A percentile compares a stretch with the other conserved stretches of the same genome.
Conservation (phyloP, 2,113 vertebrate species). For the Lophochroa leadbeateri region DNA sequence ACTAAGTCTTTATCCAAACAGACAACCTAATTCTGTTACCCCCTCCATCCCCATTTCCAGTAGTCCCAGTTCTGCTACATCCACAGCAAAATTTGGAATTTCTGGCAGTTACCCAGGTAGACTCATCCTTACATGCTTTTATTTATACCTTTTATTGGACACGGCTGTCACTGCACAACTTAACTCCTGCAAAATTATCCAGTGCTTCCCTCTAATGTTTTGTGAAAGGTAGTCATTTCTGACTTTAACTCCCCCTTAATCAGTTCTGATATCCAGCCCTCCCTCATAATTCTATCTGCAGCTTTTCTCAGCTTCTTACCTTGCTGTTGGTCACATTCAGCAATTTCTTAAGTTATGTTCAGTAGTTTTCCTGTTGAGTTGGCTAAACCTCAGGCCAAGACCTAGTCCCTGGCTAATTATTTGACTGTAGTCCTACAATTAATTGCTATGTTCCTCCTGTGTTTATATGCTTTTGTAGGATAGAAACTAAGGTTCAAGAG, state of each 20-base stretch:
- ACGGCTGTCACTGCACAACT: not conserved
- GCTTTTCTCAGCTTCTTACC: not conserved
- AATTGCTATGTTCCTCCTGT: fast-evolving
- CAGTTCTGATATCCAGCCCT: not conserved
- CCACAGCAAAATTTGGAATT: not conserved
- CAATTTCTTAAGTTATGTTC: not conserved
- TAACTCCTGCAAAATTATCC: not conserved
- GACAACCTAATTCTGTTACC: not conserved
- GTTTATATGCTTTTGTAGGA: not conserved
- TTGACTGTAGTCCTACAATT: not conserved
- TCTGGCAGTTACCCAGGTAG: not conserved
- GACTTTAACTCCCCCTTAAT: not conserved
- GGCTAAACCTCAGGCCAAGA: not conserved
- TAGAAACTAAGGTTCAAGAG: not conserved
- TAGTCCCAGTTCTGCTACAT: not conserved
- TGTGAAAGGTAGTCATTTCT: not conserved
- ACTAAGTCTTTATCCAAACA: not conserved
- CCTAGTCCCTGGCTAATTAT: not conserved
- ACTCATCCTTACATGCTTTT: not conserved
- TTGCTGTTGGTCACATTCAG: fast-evolving
- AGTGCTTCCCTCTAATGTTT: not conserved
- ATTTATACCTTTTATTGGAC: not conserved
- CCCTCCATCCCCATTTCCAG: fast-evolving
- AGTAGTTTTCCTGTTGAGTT: not conserved
- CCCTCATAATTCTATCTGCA: not conserved